Conservation (phyloP, 1,140 invertebrate genomes). For the Bombus fervidus region DNA sequence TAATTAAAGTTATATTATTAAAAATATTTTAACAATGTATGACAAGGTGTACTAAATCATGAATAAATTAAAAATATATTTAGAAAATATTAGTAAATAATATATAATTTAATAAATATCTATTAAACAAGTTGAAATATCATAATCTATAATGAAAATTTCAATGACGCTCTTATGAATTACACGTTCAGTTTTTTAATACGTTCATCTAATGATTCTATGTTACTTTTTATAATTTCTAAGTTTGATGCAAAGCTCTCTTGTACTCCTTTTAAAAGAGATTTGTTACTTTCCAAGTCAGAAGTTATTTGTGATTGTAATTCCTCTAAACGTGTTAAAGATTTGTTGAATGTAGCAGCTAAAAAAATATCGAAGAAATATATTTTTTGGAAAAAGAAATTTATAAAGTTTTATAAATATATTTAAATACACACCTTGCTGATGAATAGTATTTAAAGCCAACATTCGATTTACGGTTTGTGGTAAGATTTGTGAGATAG, state of each 20-base stretch:
- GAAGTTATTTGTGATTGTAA: conserved; percentile 89
- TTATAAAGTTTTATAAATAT: conserved; percentile 9
- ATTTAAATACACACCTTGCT: conserved; percentile 87
- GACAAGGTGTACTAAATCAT: neutral
- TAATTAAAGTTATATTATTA: neutral
- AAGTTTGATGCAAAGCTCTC: conserved; percentile 90
- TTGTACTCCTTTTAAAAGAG: conserved; percentile 90
- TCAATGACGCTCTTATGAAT: conserved; percentile 48
- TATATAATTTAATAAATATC: conserved; percentile 47
- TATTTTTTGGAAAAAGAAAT: neutral
- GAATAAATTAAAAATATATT: conserved; percentile 20
- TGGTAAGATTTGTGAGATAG: conserved; percentile 89
- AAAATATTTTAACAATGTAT: conserved; percentile 19
- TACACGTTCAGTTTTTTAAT: conserved; percentile 83
- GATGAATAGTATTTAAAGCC: conserved; percentile 92
- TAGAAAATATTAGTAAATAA: conserved; percentile 25
- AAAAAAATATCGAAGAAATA: conserved; percentile 61
- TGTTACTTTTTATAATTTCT: conserved; percentile 89
- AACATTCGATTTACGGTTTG: conserved; percentile 92
- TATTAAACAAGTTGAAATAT: conserved; percentile 4
- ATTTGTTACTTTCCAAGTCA: conserved; percentile 89
- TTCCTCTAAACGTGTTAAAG: conserved; percentile 91
- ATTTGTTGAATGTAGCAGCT: conserved; percentile 94
- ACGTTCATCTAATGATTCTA: conserved; percentile 88
- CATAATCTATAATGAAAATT: conserved; percentile 14